A percentile compares a stretch with the other conserved stretches of the same genome.
phyloP scores from a whole-genome alignment of 2,888 invertebrate species.

The Eupeodes luniger region DNA sequence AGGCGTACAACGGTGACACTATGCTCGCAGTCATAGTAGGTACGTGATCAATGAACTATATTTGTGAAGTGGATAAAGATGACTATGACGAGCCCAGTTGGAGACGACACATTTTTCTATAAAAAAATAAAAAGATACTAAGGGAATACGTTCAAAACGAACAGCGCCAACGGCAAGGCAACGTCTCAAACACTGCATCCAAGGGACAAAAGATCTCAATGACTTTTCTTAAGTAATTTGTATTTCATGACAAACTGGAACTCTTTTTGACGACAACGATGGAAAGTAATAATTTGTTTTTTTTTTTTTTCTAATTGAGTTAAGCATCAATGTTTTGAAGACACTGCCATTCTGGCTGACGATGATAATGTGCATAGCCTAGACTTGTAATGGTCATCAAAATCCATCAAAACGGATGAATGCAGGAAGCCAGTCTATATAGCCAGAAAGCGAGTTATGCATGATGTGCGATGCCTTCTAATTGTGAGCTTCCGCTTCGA shows the following conservation, averaged over 20 bases:
- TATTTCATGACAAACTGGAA: conserved; percentile 19
- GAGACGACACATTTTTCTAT: conserved; percentile 34
- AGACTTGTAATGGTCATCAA: conserved; percentile 23
- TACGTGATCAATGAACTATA: conserved; percentile 70
- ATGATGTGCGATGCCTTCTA: conserved; percentile 69
- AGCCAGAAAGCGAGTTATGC: conserved; percentile 55
- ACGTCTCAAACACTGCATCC: conserved; percentile 38
- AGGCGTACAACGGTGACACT: conserved; percentile 33
- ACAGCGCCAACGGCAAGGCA: conserved; percentile 35
- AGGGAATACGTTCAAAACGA: neutral
- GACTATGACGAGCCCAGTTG: conserved; percentile 13
- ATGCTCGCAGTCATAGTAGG: conserved; percentile 9
- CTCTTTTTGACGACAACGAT: conserved; percentile 9
- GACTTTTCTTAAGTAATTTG: conserved; percentile 64
- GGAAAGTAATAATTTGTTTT: conserved; percentile 39
- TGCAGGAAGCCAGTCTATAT: conserved; percentile 55
- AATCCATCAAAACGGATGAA: conserved; percentile 35
- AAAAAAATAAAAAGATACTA: conserved; percentile 6
- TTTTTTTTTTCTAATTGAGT: conserved; percentile 25
- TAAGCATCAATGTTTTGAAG: conserved; percentile 60
- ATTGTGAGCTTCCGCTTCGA: conserved; percentile 75
- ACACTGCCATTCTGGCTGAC: conserved; percentile 30
- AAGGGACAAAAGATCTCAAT: conserved; percentile 15
- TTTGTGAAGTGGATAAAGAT: conserved; percentile 11
- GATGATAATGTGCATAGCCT: neutral